Evolutionary conservation across 2,113 vertebrate species (phyloP), one percentile per base, ranked within the genome.

Genomic region (Plotosus lineatus): DNA sequence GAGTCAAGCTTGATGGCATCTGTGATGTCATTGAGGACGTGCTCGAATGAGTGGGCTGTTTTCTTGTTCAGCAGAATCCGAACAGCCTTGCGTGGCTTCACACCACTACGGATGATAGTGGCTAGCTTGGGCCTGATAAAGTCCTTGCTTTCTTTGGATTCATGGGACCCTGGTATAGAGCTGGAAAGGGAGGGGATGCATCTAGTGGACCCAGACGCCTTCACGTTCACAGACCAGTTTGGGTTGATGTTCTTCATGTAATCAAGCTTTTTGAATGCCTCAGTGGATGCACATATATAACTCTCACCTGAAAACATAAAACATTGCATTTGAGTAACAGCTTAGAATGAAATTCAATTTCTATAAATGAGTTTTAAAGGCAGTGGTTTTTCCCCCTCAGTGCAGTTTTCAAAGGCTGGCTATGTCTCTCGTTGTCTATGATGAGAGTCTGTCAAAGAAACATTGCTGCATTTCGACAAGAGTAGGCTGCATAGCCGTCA

Each of bases 1-100:
- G 96, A 98, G 92, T 99, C 97, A 11, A 99, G 93, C 90, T 99
- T 98, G 94, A 99, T 98, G 91, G 97, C 96, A 1, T 98, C 97
- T 0, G 98, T 99, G 85, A 99, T 98, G 84, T 99, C 97, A 3
- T 94, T 97, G 81, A 99, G 96, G 76, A 99, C 98, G 85, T 99
- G 98, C 78, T 99, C 97, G 65, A 97, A 99, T 0, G 97, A 99
- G 79, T 99, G 98, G 0, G 97, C 97, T 0, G 97, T 99, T 86
- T 99, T 99, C 94, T 97, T 98, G 93, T 99, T 99, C 38, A 99
- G 95, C 80, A 99, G 95, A 88, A 99, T 96, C 80, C 98, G 91
- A 58, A 99, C 95, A 0, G 97, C 96, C 69, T 98, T 99, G 36
- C 97, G 93, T 0, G 98, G 98, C 86, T 97, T 99, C 91, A 99